A percentile compares a stretch with the other conserved stretches of the same genome.
phyloP scores from a whole-genome alignment of 2,113 vertebrate species.

The Thunnus thynnus region DNA sequence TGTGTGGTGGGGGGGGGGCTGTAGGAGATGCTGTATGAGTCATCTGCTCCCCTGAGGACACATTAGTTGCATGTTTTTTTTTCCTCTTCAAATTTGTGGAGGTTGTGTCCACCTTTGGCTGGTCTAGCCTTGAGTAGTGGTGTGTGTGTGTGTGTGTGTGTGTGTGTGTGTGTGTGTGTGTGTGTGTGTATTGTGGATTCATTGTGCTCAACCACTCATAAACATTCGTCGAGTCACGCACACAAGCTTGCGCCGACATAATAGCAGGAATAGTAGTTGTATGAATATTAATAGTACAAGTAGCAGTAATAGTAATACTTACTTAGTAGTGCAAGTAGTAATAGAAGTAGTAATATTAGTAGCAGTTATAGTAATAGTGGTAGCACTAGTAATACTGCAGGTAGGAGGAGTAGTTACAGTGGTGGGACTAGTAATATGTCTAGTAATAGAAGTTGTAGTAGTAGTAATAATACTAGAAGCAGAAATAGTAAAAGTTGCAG shows the following conservation, averaged over 20 bases:
- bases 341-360: too few species aligned
- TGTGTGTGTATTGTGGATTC: not conserved
- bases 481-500: too few species aligned
- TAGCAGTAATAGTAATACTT: not conserved
- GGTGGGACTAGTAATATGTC: too few species aligned
- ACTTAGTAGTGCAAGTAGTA: not conserved
- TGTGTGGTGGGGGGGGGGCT: not conserved
- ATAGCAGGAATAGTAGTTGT: not conserved
- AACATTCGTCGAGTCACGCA: too few species aligned
- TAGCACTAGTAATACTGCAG: too few species aligned
- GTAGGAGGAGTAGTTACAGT: too few species aligned
- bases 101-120: constrained; percentile 26
- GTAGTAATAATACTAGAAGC: too few species aligned
- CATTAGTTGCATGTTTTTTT: constrained; percentile 51
- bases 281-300: not conserved
- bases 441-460: too few species aligned
- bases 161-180: not conserved
- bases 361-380: too few species aligned
- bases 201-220: not conserved
- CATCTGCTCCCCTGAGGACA: constrained; percentile 61
- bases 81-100: constrained; percentile 40
- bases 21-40: constrained; percentile 61
- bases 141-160: not conserved
- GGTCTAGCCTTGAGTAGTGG: not conserved
- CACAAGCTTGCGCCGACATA: too few species aligned